Conservation (phyloP, 2,797 vertebrate species). For the Heterohyrax brucei region DNA sequence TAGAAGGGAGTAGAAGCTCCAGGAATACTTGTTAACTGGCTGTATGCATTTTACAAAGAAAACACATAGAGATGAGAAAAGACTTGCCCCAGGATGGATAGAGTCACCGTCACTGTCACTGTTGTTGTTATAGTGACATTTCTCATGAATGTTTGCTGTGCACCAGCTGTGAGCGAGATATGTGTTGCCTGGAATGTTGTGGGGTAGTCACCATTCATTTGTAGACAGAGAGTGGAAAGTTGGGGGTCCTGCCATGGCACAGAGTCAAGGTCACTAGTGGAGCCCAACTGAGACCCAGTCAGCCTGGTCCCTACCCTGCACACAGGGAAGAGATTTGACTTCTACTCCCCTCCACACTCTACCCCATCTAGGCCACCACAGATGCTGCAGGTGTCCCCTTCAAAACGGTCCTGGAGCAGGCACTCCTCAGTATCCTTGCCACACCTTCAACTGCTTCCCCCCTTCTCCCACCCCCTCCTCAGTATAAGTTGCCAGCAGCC, state of each 20-base stretch:
- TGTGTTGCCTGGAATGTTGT: no score
- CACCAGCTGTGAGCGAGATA: not conserved
- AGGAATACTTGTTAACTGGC: rapidly evolving
- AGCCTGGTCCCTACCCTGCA: not conserved
- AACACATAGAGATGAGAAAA: not conserved
- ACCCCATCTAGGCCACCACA: no score
- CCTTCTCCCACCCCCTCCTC: not conserved
- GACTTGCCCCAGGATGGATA: rapidly evolving
- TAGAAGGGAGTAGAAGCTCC: not conserved
- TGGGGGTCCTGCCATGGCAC: not conserved
- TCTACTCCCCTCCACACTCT: not conserved
- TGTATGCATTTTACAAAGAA: not conserved
- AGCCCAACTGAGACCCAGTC: not conserved
- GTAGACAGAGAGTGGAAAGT: not conserved
- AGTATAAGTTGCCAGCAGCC: not conserved
- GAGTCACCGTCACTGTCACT: no score
- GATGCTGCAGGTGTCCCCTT: not conserved
- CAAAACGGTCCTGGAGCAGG: not conserved
- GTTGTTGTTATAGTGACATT: rapidly evolving
- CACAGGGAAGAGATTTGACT: not conserved
- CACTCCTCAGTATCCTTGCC: no score
- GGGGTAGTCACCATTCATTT: not conserved
- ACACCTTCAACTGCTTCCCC: not conserved
- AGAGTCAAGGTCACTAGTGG: not conserved
- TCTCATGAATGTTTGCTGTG: rapidly evolving